phyloP scores from a whole-genome alignment of 1,140 invertebrate species.

The Papilio helenus region DNA sequence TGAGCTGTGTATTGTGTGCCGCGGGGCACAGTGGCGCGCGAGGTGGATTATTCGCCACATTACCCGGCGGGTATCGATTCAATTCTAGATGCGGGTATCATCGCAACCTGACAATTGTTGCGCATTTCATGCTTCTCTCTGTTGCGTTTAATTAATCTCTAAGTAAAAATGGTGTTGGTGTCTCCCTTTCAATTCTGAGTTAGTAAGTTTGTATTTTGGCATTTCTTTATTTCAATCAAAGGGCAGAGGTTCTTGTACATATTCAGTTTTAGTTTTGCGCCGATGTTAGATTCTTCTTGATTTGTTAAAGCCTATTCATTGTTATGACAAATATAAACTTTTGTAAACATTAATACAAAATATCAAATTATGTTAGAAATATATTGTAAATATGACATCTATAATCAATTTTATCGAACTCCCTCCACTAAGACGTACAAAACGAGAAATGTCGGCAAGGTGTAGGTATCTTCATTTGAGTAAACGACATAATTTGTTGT shows the following conservation, averaged over 20 bases:
- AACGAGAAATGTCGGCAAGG: slow-evolving; percentile 46
- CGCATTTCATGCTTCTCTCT: slow-evolving; percentile 59
- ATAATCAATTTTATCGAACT: not conserved
- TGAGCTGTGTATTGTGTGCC: slow-evolving; percentile 60
- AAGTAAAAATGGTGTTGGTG: not conserved
- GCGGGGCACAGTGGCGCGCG: slow-evolving; percentile 66
- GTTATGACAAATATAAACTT: too few relatives aligned
- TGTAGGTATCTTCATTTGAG: slow-evolving; percentile 69
- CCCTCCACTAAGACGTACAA: slow-evolving; percentile 28
- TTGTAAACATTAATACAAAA: not conserved
- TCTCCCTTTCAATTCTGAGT: slow-evolving; percentile 36
- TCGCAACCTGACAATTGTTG: slow-evolving; percentile 68
- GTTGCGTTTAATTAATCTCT: slow-evolving; percentile 26
- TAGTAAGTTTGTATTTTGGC: not conserved
- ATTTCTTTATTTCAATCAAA: too few relatives aligned
- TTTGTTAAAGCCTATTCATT: too few relatives aligned
- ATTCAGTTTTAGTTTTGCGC: not conserved
- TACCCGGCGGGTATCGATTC: slow-evolving; percentile 61
- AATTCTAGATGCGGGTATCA: slow-evolving; percentile 60
- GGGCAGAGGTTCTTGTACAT: not conserved
- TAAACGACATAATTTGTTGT: slow-evolving; percentile 81
- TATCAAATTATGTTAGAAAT: not conserved
- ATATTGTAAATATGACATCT: not conserved
- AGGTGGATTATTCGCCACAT: slow-evolving; percentile 77
- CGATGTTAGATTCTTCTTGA: not conserved